A percentile compares a stretch with the other conserved stretches of the same genome.
These are phyloP conservation scores for Drosophila recens DNA, from an alignment of 2,888 invertebrate genomes.

Conservation along the genomic window DNA sequence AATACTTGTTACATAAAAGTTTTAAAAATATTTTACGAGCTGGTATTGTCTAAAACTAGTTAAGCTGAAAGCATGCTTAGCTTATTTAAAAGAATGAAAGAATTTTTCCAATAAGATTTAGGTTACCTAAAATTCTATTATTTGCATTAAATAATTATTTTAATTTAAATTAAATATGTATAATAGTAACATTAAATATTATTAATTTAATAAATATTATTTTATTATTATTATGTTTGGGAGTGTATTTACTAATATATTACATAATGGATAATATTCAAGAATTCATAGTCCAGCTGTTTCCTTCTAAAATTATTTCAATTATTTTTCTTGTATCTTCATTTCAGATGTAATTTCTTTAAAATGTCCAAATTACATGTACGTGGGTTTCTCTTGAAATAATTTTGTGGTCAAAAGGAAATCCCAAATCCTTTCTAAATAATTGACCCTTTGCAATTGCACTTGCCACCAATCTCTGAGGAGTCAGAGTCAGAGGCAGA, in stretches of 20 bases:
- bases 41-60: too few relatives aligned
- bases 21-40: too few relatives aligned
- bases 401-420: constrained; percentile 35
- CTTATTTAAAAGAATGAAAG: background rate
- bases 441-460: constrained; percentile 50
- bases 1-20: too few relatives aligned
- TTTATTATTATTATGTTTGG: too few relatives aligned
- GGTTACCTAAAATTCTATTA: too few relatives aligned
- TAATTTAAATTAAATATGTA: background rate
- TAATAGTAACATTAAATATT: too few relatives aligned
- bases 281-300: background rate
- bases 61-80: too few relatives aligned
- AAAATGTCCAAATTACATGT: constrained; percentile 27
- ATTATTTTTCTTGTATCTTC: constrained; percentile 4
- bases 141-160: background rate
- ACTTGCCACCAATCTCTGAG: constrained; percentile 26
- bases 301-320: constrained; percentile 3
- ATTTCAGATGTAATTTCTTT: constrained; percentile 28
- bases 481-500: background rate
- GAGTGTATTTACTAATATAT: too few relatives aligned
- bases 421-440: constrained; percentile 78
- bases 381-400: constrained; percentile 4
- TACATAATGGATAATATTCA: too few relatives aligned
- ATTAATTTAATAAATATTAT: too few relatives aligned
- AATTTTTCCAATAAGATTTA: background rate